These are phyloP conservation scores for Drosophila repletoides DNA, from an alignment of 1,140 invertebrate species.

Conservation along the genomic window DNA sequence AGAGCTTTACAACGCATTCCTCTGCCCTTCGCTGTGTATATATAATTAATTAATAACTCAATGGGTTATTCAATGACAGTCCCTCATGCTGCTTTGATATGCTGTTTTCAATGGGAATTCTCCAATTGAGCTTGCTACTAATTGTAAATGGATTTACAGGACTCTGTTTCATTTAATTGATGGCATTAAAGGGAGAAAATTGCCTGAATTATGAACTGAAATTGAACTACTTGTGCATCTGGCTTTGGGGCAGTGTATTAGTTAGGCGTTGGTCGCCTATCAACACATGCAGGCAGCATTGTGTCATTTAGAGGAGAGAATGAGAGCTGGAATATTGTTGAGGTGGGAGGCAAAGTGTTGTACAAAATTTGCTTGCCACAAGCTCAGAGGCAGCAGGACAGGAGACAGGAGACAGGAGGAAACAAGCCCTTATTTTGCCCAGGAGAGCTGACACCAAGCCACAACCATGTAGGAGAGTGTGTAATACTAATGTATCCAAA, in stretches of 20 bases:
- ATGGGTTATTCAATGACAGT: slow-evolving; percentile 4
- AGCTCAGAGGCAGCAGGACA: slow-evolving; percentile 17
- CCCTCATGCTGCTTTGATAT: neutral
- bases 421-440: slow-evolving; percentile 43
- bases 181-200: too few relatives aligned
- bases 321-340: too few relatives aligned
- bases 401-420: too few relatives aligned
- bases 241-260: slow-evolving; percentile 38
- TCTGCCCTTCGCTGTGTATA: neutral
- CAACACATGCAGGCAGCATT: slow-evolving; percentile 55
- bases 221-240: neutral
- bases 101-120: slow-evolving; percentile 11
- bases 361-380: slow-evolving; percentile 45
- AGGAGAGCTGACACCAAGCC: slow-evolving; percentile 22
- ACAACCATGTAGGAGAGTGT: neutral
- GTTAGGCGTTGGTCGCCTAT: slow-evolving; percentile 43
- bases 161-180: too few relatives aligned
- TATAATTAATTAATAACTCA: slow-evolving; percentile 30
- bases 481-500: slow-evolving; percentile 59
- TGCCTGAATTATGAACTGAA: too few relatives aligned
- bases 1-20: too few relatives aligned
- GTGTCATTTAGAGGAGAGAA: slow-evolving; percentile 66
- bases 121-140: slow-evolving; percentile 13
- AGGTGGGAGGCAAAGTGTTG: slow-evolving; percentile 1
- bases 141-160: slow-evolving; percentile 31